Conservation (phyloP, 2,113 vertebrate genomes). For the Hirundichthys speculiger region DNA sequence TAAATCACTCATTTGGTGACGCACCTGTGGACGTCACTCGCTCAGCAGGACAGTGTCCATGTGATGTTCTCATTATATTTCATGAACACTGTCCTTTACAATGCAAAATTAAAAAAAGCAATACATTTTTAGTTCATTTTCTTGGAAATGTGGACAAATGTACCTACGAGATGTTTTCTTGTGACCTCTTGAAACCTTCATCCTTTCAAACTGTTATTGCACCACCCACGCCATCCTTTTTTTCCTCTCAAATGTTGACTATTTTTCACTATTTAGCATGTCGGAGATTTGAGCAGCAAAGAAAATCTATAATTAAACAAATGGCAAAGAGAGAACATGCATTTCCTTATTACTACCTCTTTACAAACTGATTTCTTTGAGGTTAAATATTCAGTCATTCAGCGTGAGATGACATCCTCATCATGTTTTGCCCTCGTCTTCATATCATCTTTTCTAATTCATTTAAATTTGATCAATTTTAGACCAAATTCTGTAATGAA, state of each 20-base stretch:
- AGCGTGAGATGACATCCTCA: slow-evolving; percentile 4
- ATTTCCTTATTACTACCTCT: not conserved
- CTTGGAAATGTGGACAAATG: too few relatives aligned
- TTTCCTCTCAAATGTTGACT: not conserved
- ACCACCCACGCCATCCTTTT: slow-evolving; percentile 1
- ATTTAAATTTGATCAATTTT: slow-evolving; percentile 29
- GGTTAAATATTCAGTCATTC: not conserved
- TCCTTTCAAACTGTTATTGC: slow-evolving; percentile 39
- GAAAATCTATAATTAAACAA: not conserved
- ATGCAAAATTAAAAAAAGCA: too few relatives aligned
- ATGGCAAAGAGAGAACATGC: not conserved
- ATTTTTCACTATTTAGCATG: slow-evolving; percentile 2
- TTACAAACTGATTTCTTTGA: slow-evolving; percentile 16
- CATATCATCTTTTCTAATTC: slow-evolving; percentile 37
- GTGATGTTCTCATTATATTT: too few relatives aligned
- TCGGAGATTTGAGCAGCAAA: not conserved
- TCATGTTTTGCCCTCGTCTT: slow-evolving; percentile 9
- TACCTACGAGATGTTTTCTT: too few relatives aligned
- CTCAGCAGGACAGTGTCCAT: too few relatives aligned
- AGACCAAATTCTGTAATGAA: slow-evolving; percentile 21
- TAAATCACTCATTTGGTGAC: too few relatives aligned
- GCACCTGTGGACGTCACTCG: too few relatives aligned
- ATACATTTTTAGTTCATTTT: too few relatives aligned
- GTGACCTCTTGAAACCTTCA: slow-evolving; percentile 42
- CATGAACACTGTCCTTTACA: too few relatives aligned